A percentile compares a stretch with the other conserved stretches of the same genome.
Conservation (phyloP, 2,113 vertebrate genomes). For the Petromus typicus region DNA sequence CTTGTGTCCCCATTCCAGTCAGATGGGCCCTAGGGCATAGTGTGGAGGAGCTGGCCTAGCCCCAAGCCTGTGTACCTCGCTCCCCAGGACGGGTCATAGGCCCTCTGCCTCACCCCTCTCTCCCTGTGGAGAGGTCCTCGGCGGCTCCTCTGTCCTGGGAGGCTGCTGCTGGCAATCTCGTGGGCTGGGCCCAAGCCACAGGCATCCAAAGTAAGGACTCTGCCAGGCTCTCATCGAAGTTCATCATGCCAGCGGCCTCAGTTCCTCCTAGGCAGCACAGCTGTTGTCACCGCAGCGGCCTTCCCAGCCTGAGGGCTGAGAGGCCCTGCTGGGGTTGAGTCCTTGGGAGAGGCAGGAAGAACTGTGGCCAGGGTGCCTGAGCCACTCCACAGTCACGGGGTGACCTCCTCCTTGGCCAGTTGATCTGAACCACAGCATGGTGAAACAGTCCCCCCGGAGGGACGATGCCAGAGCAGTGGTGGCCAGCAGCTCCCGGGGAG, state of each 20-base stretch:
- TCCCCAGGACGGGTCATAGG: background rate
- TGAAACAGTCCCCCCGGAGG: background rate
- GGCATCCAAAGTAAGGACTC: background rate
- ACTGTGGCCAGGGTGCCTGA: background rate
- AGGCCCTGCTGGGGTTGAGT: background rate
- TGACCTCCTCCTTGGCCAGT: background rate
- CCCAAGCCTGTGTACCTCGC: background rate
- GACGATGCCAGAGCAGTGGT: rapidly evolving
- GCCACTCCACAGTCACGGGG: background rate
- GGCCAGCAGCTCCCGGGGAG: background rate
- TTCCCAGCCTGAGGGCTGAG: background rate
- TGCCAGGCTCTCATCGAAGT: background rate
- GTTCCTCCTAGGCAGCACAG: background rate
- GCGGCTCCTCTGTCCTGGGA: background rate
- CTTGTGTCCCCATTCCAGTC: background rate
- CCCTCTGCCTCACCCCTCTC: background rate
- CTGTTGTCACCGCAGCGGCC: background rate
- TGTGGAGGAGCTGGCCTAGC: background rate
- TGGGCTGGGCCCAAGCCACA: background rate
- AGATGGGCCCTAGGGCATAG: background rate
- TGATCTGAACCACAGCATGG: too few species aligned
- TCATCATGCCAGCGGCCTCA: background rate
- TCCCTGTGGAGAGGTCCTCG: background rate
- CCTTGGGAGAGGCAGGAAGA: background rate
- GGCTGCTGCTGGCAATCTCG: background rate